Base-by-base conservation (phyloP, 2,113 vertebrate genomes). In the Harpagus bidentatus region DNA sequence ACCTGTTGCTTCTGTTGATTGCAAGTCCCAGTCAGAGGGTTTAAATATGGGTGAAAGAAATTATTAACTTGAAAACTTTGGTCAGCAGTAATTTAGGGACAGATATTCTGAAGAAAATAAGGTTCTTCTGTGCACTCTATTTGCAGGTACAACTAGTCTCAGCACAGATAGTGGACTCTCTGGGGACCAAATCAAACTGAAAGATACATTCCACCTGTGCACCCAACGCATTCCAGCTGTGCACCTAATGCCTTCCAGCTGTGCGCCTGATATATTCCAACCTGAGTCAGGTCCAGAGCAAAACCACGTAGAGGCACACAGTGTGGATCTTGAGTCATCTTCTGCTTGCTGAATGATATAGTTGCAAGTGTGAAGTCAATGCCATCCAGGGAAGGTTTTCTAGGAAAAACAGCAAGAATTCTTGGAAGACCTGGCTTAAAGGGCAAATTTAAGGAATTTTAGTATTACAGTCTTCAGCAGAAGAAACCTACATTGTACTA, bases 251-350 rank as follows among this genome's bases (percentile, higher is more conserved):
- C 48, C 48, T 61, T 81, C 42, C 83, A 69, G 36, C 61, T 76
- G 67, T 52, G 52, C 25, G 1, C 25, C 28, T 72, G 65, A 9
- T 58, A 13, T 14, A 42, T 40, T 38, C 25, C 79, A 69, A 40
- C 40, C 63, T 8, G 3, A 69, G 53, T 15, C 23, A 32, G 16
- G 0, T 16, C 9, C 4, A 16, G 36, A 53, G 36, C 9, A 47
- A 25, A 22, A 1, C 5, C 0, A 0, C 4, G 16, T 7, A 28
- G 9, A 7, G 0, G 17, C 1, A 2, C 9, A 4, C 4, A 42
- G 16, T 10, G 25, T 45, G 25, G 2, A 7, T 26, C 5, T 8
- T 29, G 22, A 23, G 22, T 16, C 16, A 2, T 4, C 3, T 21
- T 42, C 17, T 89, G 16, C 3, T 76, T 16, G 82, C 4, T 2